Percentiles rank a stretch among this genome's conserved stretches.
Evolutionary conservation across 2,113 vertebrate species (phyloP).

Genomic region (Jaculus jaculus): DNA sequence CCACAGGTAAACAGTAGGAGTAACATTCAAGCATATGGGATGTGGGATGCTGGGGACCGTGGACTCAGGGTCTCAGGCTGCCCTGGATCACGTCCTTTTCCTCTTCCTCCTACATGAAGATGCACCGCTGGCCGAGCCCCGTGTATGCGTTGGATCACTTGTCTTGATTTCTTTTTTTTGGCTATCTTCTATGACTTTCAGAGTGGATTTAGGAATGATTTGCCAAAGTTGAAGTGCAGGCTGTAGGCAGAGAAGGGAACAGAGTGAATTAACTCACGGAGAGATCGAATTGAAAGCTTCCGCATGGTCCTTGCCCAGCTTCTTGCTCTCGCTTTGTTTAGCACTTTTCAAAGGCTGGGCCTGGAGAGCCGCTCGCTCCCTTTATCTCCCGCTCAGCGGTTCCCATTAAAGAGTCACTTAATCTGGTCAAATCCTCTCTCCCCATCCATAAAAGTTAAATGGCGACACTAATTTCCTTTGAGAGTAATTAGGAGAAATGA

Average conservation of each 20-base stretch:
- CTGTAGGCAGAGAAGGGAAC: neutral
- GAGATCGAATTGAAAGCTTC: neutral
- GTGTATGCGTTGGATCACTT: neutral
- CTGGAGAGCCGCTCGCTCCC: neutral
- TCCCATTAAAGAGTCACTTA: neutral
- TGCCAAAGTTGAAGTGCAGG: neutral
- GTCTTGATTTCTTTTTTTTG: constrained; percentile 1
- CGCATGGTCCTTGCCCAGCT: neutral
- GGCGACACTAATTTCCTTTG: constrained; percentile 29
- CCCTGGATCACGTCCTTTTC: neutral
- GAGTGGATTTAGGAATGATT: neutral
- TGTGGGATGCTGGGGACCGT: neutral
- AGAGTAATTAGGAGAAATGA: constrained; percentile 36
- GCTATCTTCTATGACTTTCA: neutral
- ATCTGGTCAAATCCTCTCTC: neutral
- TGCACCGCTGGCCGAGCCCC: neutral
- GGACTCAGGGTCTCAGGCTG: neutral
- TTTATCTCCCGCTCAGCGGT: neutral
- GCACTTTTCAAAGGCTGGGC: neutral
- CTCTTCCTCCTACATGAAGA: neutral
- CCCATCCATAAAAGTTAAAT: constrained; percentile 43
- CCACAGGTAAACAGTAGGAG: neutral
- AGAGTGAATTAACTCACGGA: neutral
- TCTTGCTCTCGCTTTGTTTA: neutral
- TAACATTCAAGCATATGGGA: neutral